Base-by-base conservation (phyloP, 2,888 invertebrate genomes). In the Ethmia dodecea region DNA sequence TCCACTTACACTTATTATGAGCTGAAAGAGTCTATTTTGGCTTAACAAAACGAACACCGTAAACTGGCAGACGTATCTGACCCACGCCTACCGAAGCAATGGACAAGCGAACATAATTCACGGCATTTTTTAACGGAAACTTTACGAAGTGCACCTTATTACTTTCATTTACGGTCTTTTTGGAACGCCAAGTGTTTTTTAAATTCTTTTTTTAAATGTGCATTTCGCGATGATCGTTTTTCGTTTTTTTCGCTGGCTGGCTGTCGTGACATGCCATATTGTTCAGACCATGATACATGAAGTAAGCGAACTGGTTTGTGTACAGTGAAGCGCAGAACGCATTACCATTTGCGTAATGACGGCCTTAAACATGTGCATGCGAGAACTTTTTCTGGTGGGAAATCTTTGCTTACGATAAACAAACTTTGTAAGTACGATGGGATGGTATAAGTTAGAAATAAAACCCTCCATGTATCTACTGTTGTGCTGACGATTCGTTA, bases 181-280 rank as follows among this genome's bases (percentile, higher is more conserved):
- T 57, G 60, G 40, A 42, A 22, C 22, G 40, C 43, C 50, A 47
- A 24, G 40, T 45, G 38, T 26, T 20, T 36, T 37, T 47, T 51
- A 58, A 64, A 10, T 26, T 10, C 51, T 29, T 44, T 55, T 59
- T 70, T 26, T 25, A 52, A 60, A 63, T 57, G 64, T 60, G 57
- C 59, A 56, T 63, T 68, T 67, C 55, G 60, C 64, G 60, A 40
- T 64, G 49, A 69, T 75, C 76, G 65, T 75, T 79, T 78, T 79
- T 72, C 66, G 59, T 56, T 64, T 75, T 79, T 78, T 79, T 72
- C 66, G 59, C 55, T 35, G 65, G 64, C 59, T 53, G 57, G 57
- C 61, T 72, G 74, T 79, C 81, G 79, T 80, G 81, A 81, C 80
- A 77, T 66, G 72, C 79, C 81, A 80, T 81, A 83, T 81, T 80